A percentile compares a stretch with the other conserved stretches of the same genome.
These are phyloP conservation scores for Butorides virescens DNA, from an alignment of 2,113 vertebrate genomes.

Conservation along the genomic window DNA sequence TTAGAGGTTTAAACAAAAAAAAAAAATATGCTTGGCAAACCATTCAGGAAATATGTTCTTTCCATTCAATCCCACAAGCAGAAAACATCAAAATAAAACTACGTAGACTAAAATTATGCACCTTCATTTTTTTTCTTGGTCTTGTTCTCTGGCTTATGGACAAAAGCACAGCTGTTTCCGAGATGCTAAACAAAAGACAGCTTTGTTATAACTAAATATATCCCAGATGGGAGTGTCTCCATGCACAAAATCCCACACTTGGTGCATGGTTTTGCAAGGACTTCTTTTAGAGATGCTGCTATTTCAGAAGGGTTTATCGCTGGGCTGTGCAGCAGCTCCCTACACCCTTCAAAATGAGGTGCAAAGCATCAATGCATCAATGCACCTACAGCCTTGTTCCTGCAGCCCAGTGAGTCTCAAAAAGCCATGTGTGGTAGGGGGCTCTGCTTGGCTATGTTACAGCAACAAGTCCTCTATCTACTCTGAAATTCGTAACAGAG, in stretches of 20 bases:
- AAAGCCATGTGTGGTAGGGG: not conserved
- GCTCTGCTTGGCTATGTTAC: not conserved
- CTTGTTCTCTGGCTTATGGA: not conserved
- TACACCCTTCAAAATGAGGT: not conserved
- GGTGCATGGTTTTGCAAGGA: not conserved
- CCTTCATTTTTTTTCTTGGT: not conserved
- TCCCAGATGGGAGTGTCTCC: constrained; percentile 8
- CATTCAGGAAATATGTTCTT: not conserved
- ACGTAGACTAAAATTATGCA: not conserved
- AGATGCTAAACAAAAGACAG: constrained; percentile 22
- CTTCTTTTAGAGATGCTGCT: not conserved
- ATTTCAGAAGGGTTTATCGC: not conserved
- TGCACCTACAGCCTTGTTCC: not conserved
- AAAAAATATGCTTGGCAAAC: not conserved
- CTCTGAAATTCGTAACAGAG: not conserved
- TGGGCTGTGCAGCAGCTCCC: not conserved
- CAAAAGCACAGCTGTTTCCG: constrained; percentile 40
- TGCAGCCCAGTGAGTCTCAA: not conserved
- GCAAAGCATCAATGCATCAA: not conserved
- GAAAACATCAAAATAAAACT: not conserved
- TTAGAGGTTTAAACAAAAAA: not conserved
- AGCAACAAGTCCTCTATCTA: not conserved
- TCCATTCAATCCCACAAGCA: not conserved
- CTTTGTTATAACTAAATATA: constrained; percentile 35
- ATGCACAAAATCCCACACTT: not conserved